A percentile compares a stretch with the other conserved stretches of the same genome.
Evolutionary conservation across 2,113 vertebrate species (phyloP).

Genomic region (Catharus minimus): DNA sequence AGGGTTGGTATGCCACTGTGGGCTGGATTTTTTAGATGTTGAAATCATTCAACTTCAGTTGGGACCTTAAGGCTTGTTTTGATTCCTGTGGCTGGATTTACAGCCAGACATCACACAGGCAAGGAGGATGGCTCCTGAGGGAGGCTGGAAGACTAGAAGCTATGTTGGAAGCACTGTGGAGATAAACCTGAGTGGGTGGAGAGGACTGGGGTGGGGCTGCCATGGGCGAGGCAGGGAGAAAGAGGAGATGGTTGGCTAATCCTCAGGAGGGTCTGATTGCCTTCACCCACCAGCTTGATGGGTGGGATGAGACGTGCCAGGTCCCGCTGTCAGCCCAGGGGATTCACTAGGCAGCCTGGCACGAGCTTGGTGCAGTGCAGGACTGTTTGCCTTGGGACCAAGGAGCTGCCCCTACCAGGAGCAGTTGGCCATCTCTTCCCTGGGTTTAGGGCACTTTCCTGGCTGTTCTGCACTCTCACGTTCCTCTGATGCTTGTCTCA

Average conservation of each 20-base stretch:
- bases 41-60: not conserved
- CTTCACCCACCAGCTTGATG: not conserved
- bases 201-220: not conserved
- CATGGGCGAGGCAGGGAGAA: not conserved
- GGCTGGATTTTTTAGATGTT: not conserved
- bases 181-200: not conserved
- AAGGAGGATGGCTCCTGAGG: not conserved
- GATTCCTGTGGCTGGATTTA: not conserved
- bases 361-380: not conserved
- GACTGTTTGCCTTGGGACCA: not conserved
- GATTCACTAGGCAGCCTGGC: not conserved
- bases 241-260: constrained; percentile 23
- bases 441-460: not conserved
- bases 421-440: accelerated
- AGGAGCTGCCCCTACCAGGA: not conserved
- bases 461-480: not conserved
- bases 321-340: not conserved
- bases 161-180: not conserved
- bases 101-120: not conserved
- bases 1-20: not conserved
- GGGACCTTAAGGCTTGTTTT: constrained; percentile 5
- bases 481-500: not conserved
- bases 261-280: constrained; percentile 19
- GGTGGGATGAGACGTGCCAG: not conserved
- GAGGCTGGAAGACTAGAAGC: not conserved